Evolutionary conservation across 2,113 vertebrate species (phyloP), one percentile per base, ranked within the genome.

Genomic region (Suricata suricatta): DNA sequence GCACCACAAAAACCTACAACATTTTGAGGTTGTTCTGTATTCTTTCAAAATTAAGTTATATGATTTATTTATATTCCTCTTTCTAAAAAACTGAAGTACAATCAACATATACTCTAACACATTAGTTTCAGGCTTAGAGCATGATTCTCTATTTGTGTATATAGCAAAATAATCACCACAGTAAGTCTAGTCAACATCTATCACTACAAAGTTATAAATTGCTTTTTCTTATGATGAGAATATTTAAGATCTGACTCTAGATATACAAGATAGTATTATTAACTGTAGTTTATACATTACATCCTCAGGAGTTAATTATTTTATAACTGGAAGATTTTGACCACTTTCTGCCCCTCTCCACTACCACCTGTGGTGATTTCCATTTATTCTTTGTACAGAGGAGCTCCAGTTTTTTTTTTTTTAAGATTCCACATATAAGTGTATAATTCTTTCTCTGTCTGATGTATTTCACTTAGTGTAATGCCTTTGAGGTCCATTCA

Each of bases 21-120:
- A 69, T 54, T 77, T 72, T 77, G 13, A 63, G 13, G 2, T 79
- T 85, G 8, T 54, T 6, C 4, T n/a, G 0, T 17, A 31, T 7
- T 31, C 8, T 95, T 84, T 64, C 71, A 74, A 83, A 38, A 85
- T 82, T 88, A 47, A 79, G 44, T 86, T 50, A 57, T 71, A 57
- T 77, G 35, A n/a, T 23, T 57, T 74, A 47, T 23, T 44, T 29
- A 9, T 63, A 41, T 41, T 87, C 41, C 15, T 66, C 31, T 23
- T 14, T 50, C 50, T 57, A 10, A 66, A 52, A 79, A 38, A 29
- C 0, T 79, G 35, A 25, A 79, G 16, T 66, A 52, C 15, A 66
- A 66, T 31, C 33, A 27, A 52, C 60, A 35, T 89, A 64, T n/a
- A 52, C 17, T 52, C 9, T 52, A 52, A 79, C 47, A 21, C 11